These are phyloP conservation scores for Pseudotriccus pelzelni DNA, from an alignment of 2,797 vertebrate species.

Conservation along the genomic window DNA sequence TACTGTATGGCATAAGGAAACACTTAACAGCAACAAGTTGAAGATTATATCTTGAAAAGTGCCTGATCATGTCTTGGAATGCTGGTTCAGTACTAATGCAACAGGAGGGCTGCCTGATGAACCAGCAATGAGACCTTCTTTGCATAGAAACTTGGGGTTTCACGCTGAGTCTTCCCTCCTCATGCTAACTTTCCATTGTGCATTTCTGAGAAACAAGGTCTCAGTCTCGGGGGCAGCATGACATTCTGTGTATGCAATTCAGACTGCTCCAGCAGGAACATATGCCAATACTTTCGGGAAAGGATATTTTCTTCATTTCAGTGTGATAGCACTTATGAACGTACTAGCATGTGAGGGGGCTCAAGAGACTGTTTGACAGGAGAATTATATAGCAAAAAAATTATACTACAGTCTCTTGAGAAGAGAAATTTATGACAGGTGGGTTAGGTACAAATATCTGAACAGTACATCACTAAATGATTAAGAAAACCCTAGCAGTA, in stretches of 20 bases:
- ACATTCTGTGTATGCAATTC: neutral
- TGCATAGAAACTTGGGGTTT: neutral
- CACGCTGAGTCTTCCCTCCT: neutral
- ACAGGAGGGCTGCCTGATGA: neutral
- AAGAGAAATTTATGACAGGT: neutral
- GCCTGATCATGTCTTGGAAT: neutral
- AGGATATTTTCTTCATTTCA: neutral
- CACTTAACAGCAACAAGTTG: neutral
- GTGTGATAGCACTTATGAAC: neutral
- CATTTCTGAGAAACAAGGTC: neutral
- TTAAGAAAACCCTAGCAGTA: neutral
- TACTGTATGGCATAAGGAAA: neutral
- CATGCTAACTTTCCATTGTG: neutral
- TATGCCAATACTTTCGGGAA: neutral
- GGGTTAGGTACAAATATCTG: neutral
- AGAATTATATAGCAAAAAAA: neutral
- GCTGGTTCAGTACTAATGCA: neutral
- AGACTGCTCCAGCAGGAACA: neutral
- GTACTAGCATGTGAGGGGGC: neutral
- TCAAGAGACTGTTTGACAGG: neutral
- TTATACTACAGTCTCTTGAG: neutral
- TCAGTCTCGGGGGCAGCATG: neutral
- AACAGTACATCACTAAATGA: neutral
- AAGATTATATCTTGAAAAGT: neutral
- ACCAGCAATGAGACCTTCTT: neutral